Conservation (phyloP, 2,797 vertebrate species). For the Euthynnus affinis region DNA sequence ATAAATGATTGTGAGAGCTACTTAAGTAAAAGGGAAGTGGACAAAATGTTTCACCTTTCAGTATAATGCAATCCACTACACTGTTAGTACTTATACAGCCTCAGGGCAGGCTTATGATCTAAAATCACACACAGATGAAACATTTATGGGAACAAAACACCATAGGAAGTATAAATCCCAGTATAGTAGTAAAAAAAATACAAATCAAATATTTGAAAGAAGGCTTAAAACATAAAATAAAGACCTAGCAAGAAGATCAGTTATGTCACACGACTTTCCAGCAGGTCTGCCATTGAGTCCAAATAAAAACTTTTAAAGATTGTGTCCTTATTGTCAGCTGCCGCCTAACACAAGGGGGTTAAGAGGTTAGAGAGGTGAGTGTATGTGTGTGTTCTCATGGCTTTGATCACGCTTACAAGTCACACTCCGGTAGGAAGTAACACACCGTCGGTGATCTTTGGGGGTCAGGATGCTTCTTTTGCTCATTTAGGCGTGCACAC, state of each 20-base stretch:
- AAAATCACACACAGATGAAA: neutral
- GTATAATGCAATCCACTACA: neutral
- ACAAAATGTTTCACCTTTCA: neutral
- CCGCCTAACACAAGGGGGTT: conserved; percentile 70
- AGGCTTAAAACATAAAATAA: neutral
- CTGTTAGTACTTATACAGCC: neutral
- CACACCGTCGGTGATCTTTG: conserved; percentile 71
- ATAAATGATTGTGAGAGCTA: neutral
- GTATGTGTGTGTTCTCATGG: conserved; percentile 73
- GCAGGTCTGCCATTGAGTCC: conserved; percentile 19
- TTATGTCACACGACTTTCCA: conserved; percentile 8
- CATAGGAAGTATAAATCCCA: no score
- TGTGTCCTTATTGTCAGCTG: conserved; percentile 55
- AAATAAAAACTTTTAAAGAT: conserved; percentile 61
- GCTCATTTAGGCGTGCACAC: conserved; percentile 56
- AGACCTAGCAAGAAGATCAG: neutral
- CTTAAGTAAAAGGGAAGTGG: neutral
- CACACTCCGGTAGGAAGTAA: conserved; percentile 77
- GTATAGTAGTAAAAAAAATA: neutral
- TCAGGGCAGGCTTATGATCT: neutral
- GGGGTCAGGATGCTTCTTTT: conserved; percentile 60
- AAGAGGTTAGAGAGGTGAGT: conserved; percentile 70
- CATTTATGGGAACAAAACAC: no score
- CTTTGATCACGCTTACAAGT: conserved; percentile 75
- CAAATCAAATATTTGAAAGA: no score